Conservation (phyloP, 2,888 invertebrate species). For the Epirrhoe alternata region DNA sequence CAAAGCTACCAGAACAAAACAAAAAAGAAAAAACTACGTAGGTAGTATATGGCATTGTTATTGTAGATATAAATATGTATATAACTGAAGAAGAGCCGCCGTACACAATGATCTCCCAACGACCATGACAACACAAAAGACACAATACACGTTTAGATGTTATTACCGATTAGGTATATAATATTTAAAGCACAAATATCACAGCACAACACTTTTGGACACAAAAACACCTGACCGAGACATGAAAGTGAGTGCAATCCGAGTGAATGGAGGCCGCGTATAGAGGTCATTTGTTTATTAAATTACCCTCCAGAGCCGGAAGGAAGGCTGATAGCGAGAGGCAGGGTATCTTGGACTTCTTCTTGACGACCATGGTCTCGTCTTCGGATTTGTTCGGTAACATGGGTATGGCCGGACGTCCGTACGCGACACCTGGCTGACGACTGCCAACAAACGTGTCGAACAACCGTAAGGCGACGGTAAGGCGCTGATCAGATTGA, state of each 20-base stretch:
- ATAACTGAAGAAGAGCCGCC: conserved; percentile 34
- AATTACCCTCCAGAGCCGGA: conserved; percentile 80
- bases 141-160: conserved; percentile 21
- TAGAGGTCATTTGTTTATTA: conserved; percentile 68
- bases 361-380: conserved; percentile 80
- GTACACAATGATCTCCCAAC: conserved; percentile 28
- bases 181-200: conserved; percentile 37
- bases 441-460: conserved; percentile 73
- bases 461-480: conserved; percentile 65
- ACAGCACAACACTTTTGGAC: conserved; percentile 64
- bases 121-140: conserved; percentile 41
- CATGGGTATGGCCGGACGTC: conserved; percentile 74
- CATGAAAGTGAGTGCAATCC: conserved; percentile 80
- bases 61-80: conserved; percentile 27
- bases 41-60: conserved; percentile 5
- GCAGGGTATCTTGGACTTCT: conserved; percentile 82
- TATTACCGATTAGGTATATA: conserved; percentile 10
- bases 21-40: neutral
- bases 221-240: conserved; percentile 80
- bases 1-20: neutral
- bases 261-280: conserved; percentile 79
- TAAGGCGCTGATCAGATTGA: conserved; percentile 67
- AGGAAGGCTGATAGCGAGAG: conserved; percentile 78
- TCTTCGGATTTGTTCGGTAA: conserved; percentile 76
- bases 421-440: conserved; percentile 70